Evolutionary conservation across 2,797 vertebrate genomes (phyloP), one percentile per base, ranked within the genome.

Genomic region (Schizopygopsis malacanthus): DNA sequence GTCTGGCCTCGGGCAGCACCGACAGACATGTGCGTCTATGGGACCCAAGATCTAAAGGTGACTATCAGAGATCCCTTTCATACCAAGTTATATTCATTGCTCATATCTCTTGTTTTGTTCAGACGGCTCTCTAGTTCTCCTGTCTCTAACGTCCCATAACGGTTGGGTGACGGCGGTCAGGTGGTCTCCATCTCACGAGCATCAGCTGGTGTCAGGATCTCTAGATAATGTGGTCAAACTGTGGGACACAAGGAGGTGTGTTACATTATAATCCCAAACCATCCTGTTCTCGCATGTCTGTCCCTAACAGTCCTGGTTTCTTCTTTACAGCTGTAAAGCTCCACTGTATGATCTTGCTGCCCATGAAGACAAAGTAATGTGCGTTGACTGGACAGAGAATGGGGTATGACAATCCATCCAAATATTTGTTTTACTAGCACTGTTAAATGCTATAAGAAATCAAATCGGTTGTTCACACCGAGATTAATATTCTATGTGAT

Each of bases 151-250:
- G 7, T 99, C 98, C 41, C 98, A 99, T 91, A 97, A 95, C 1
- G 98, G 98, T 70, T 99, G 98, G 98, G 97, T 99, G 88, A 99
- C 98, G 0, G 93, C 96, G 0, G 96, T 99, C 43, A 97, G 97
- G 90, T 99, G 98, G 98, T 96, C 98, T 72, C 97, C 98, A 2
- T 95, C 95, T 0, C 94, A 99, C 0, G 97, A 99, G 87, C 96
- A 99, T 86, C 98, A 99, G 92, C 93, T 99, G 47, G 94, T 99
- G 83, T 99, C 98, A 0, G 98, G 98, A 59, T 99, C 98, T 90
- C 94, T 99, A 33, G 98, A 99, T 95, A 97, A 98, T 87, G 87
- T 99, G 79, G 98, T 99, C 47, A 99, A 99, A 90, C 96, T 99
- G 25, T 99, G 98, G 98, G 98, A 99, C 94, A 97, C 95, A 52